Evolutionary conservation across 2,888 invertebrate species (phyloP).

Genomic region (Chalcis sispes): DNA sequence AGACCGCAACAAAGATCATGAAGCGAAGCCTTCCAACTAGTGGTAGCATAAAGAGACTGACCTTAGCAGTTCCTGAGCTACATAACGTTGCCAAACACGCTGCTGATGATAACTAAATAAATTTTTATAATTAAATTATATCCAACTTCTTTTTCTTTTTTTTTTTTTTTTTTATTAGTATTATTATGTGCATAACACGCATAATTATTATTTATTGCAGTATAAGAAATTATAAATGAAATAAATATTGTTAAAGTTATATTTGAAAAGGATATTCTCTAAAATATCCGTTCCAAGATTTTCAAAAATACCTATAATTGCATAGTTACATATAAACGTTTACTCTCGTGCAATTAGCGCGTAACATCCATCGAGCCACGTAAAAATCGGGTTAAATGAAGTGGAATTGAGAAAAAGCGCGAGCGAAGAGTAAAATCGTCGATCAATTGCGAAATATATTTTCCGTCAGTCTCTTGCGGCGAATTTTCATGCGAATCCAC

Average conservation of each 20-base stretch:
- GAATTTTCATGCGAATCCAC: background rate
- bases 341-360: background rate
- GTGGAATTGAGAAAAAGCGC: background rate
- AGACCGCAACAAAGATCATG: constrained; percentile 87
- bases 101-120: constrained; percentile 81
- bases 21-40: constrained; percentile 85
- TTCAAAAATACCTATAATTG: no score
- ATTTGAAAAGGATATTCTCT: no score
- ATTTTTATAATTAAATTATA: background rate
- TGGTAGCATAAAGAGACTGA: constrained; percentile 87
- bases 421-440: constrained; percentile 9
- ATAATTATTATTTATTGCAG: no score
- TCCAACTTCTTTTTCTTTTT: background rate
- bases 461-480: constrained; percentile 10
- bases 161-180: no score
- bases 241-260: no score
- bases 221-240: no score
- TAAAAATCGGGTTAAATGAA: constrained; percentile 40
- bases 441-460: constrained; percentile 35
- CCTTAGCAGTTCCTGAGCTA: constrained; percentile 86
- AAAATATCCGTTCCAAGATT: no score
- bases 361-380: background rate
- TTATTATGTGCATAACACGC: no score
- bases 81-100: constrained; percentile 86
- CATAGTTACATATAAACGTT: background rate